Conservation (phyloP, 2,797 vertebrate species). For the Phataginus tricuspis region DNA sequence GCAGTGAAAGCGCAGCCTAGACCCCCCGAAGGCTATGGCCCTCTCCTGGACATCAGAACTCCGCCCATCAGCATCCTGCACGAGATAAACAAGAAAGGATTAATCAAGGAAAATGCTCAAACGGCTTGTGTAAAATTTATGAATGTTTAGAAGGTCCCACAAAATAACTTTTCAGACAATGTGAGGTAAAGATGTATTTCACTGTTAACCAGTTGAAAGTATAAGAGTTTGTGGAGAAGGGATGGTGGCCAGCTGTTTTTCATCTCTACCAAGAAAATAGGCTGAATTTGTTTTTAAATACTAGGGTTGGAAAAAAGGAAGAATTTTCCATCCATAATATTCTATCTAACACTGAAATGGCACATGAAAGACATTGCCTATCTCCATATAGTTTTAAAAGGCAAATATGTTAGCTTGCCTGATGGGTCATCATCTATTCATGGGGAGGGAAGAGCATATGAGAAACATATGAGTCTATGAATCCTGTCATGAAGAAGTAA, state of each 20-base stretch:
- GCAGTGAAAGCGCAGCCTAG: not conserved
- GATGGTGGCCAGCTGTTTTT: not conserved
- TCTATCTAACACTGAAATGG: not conserved
- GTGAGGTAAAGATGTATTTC: not conserved
- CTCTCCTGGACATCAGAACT: not conserved
- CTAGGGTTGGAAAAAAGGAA: not conserved
- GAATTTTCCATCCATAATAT: not conserved
- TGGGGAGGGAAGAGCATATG: not conserved
- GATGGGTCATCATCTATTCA: not conserved
- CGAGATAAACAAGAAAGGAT: not conserved
- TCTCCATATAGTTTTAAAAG: not conserved
- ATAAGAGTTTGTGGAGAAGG: not conserved
- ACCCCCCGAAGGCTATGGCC: not conserved
- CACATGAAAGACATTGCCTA: not conserved
- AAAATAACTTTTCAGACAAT: constrained; percentile 44
- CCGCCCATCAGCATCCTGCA: not conserved
- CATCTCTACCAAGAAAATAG: not conserved
- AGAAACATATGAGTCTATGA: not conserved
- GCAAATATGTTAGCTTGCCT: not conserved
- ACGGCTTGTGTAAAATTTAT: not conserved
- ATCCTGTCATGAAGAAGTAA: not conserved
- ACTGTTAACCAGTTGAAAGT: not conserved
- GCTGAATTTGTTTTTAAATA: not conserved
- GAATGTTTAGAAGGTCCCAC: not conserved
- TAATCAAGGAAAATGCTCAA: not conserved